phyloP scores from a whole-genome alignment of 2,888 invertebrate species.

The Isotomurus palustris region DNA sequence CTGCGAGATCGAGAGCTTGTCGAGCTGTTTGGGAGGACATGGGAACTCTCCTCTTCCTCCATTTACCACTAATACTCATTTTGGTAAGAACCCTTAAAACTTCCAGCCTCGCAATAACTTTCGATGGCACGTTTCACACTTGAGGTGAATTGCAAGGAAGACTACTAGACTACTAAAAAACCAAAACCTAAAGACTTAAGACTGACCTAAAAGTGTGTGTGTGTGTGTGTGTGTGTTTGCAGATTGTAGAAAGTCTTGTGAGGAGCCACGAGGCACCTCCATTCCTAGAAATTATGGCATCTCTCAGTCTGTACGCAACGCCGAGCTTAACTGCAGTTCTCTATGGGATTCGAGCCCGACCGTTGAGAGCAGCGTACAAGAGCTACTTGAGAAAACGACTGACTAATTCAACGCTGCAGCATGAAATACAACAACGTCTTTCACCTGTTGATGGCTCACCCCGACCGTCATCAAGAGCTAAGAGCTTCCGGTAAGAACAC shows the following conservation, averaged over 20 bases:
- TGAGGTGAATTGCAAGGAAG: too few species aligned
- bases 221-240: neutral
- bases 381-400: slow-evolving; percentile 45
- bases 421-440: slow-evolving; percentile 46
- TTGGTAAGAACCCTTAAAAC: slow-evolving; percentile 26
- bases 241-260: slow-evolving; percentile 33
- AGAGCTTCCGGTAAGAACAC: slow-evolving; percentile 44
- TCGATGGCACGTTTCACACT: too few species aligned
- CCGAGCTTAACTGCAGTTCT: slow-evolving; percentile 43
- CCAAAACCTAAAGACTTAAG: too few species aligned
- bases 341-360: slow-evolving; percentile 45
- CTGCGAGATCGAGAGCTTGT: slow-evolving; percentile 44
- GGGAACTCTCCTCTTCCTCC: slow-evolving; percentile 38
- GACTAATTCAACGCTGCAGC: slow-evolving; percentile 45
- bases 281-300: slow-evolving; percentile 30
- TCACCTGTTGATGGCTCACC: slow-evolving; percentile 46
- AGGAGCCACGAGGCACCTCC: slow-evolving; percentile 36
- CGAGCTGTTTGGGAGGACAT: slow-evolving; percentile 45
- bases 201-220: neutral
- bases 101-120: neutral
- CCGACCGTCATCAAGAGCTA: slow-evolving; percentile 44
- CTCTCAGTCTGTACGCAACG: slow-evolving; percentile 39
- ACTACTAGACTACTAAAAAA: too few species aligned
- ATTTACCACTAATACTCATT: slow-evolving; percentile 44
- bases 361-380: slow-evolving; percentile 43